Percentiles rank a stretch among this genome's conserved stretches.
Conservation (phyloP, 2,113 vertebrate species). For the Hirundichthys speculiger region DNA sequence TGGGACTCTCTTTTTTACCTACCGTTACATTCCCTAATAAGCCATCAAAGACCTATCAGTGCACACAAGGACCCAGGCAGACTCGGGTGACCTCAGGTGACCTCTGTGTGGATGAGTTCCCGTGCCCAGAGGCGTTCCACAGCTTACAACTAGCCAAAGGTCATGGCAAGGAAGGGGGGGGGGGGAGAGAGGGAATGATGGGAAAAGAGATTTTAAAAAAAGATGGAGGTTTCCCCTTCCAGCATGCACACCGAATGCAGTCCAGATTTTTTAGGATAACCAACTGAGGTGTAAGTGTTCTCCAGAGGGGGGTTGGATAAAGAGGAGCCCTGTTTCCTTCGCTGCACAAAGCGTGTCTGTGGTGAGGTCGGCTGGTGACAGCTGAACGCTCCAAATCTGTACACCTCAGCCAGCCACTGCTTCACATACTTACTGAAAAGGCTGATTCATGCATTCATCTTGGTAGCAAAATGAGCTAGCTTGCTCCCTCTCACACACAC, state of each 20-base stretch:
- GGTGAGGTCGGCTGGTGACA: constrained; percentile 78
- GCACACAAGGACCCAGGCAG: constrained; percentile 54
- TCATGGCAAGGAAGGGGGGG: constrained; percentile 27
- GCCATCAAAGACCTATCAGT: constrained; percentile 66
- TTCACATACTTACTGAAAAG: constrained; percentile 70
- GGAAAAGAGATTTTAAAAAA: constrained; percentile 34
- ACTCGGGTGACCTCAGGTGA: constrained; percentile 60
- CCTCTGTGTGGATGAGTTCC: constrained; percentile 72
- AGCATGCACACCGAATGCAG: constrained; percentile 47
- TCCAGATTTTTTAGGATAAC: constrained; percentile 65
- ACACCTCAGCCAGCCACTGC: constrained; percentile 70
- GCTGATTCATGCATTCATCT: constrained; percentile 77
- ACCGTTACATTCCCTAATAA: constrained; percentile 68
- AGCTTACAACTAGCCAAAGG: constrained; percentile 64
- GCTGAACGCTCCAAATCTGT: constrained; percentile 73
- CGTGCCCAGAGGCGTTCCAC: constrained; percentile 55
- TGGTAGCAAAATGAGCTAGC: constrained; percentile 48
- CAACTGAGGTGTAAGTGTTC: constrained; percentile 74
- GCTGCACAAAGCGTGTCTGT: constrained; percentile 75
- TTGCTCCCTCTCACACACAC: constrained; percentile 29
- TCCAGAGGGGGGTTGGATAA: constrained; percentile 49
- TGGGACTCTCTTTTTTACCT: constrained; percentile 53
- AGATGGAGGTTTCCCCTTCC: constrained; percentile 42
- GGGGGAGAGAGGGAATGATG: constrained; percentile 16
- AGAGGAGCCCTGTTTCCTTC: constrained; percentile 69